Evolutionary conservation across 1,140 invertebrate genomes (phyloP).

Genomic region (Tetranychus urticae): DNA sequence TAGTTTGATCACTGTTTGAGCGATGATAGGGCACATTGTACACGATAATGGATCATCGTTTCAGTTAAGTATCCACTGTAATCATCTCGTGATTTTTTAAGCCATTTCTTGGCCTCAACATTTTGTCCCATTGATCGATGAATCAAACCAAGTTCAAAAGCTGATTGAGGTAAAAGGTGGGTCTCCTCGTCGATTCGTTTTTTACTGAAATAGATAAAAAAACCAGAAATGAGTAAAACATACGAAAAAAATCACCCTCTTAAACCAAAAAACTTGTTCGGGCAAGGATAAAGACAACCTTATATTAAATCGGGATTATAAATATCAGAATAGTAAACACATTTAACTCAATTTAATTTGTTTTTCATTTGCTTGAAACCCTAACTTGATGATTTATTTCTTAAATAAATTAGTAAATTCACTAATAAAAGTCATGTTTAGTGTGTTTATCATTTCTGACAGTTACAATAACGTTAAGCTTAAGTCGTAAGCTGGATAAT

Average conservation of each 20-base stretch:
- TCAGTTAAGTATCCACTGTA: constrained; percentile 15
- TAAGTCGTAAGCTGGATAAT: too few species aligned
- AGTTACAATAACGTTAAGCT: too few species aligned
- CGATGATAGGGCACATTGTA: neutral
- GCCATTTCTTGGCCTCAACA: constrained; percentile 37
- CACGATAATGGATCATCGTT: constrained; percentile 8
- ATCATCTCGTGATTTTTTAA: constrained; percentile 47
- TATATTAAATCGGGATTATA: neutral
- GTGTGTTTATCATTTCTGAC: too few species aligned
- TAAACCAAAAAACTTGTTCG: too few species aligned
- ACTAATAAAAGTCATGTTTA: too few species aligned
- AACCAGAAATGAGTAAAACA: neutral
- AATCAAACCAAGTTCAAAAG: constrained; percentile 1
- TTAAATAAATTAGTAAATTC: too few species aligned
- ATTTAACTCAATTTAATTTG: too few species aligned
- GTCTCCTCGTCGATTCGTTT: neutral
- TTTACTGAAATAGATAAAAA: neutral
- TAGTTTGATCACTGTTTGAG: neutral
- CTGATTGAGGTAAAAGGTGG: neutral
- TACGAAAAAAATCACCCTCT: too few species aligned
- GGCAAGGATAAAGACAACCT: too few species aligned
- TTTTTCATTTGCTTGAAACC: too few species aligned
- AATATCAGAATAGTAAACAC: neutral
- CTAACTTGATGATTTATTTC: too few species aligned
- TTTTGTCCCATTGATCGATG: neutral